Base-by-base conservation (phyloP, 2,797 vertebrate species). In the Coregonus sp. region DNA sequence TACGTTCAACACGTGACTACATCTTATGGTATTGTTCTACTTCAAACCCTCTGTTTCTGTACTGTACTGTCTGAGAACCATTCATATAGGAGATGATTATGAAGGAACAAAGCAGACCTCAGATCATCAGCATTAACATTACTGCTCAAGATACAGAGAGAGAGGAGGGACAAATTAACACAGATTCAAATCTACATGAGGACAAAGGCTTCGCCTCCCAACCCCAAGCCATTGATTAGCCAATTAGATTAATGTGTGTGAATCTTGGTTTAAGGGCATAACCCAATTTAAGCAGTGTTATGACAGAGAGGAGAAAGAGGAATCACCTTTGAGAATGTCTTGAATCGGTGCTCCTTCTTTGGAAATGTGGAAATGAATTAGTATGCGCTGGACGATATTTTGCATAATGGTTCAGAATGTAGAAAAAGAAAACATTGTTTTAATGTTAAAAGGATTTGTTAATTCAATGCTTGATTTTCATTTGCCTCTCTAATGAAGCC, bases 181-280 rank as follows among this genome's bases (percentile, higher is more conserved):
- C 40, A 47, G 40, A 47, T 47, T 47, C 40, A 47, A 74, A 77
- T 76, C 63, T 66, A 67, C 75, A 69, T 37, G 25, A 31, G 69
- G 72, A 83, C 56, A 61, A 77, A 78, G 25, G 68, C 66, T 83
- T 79, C 75, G 75, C 56, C 33, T 71, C 74, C 71, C 59, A 81
- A 70, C 70, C 77, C 75, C 73, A 78, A 76, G 59, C 70, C 71
- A 84, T 75, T 83, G 79, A 84, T 83, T 71, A 18, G 40, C 40
- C 40, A 47, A 47, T 47, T 47, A 31, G 84, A 82, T 85, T 59
- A 86, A 73, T 56, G 69, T 74, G 67, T 72, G 70, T 71, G 78
- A 76, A 51, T 81, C 72, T 40, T 72, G 69, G 68, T 72, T 79
- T 52, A 75, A 54, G 78, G 25, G 76, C 72, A 65, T 76, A 74